Percentiles rank a stretch among this genome's conserved stretches.
phyloP scores from a whole-genome alignment of 2,113 vertebrate genomes.

The Brachionichthys hirsutus region DNA sequence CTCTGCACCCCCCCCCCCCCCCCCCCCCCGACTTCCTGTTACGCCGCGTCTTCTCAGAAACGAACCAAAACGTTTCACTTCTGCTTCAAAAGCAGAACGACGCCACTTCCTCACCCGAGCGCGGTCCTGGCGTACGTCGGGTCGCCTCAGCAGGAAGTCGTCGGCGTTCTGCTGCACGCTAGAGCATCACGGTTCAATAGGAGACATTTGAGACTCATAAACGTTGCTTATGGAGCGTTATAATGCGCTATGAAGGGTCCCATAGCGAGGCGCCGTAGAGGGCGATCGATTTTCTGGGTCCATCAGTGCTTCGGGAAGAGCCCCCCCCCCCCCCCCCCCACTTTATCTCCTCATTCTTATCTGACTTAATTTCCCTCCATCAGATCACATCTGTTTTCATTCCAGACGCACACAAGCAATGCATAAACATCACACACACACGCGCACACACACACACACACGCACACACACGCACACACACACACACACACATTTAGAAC shows the following conservation, averaged over 20 bases:
- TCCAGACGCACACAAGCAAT: slow-evolving; percentile 29
- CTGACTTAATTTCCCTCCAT: slow-evolving; percentile 41
- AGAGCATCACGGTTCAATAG: no score
- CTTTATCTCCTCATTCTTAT: slow-evolving; percentile 3
- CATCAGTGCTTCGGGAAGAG: no score
- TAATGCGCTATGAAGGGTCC: neutral
- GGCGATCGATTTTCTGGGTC: slow-evolving; percentile 5
- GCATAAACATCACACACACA: neutral
- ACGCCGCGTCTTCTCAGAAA: slow-evolving; percentile 57
- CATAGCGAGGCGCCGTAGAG: neutral
- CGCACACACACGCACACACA: slow-evolving; percentile 1
- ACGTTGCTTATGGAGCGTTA: no score
- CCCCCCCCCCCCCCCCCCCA: no score
- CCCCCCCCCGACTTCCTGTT: slow-evolving; percentile 68
- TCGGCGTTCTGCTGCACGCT: no score
- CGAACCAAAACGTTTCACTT: slow-evolving; percentile 59
- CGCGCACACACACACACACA: slow-evolving; percentile 13
- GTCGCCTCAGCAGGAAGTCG: neutral
- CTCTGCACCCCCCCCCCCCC: slow-evolving; percentile 10
- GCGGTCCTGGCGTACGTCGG: neutral
- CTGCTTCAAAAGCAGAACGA: slow-evolving; percentile 44
- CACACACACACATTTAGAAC: neutral
- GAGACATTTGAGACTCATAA: no score
- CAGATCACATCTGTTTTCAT: slow-evolving; percentile 53
- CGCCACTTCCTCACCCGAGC: slow-evolving; percentile 44